Evolutionary conservation across 1,140 invertebrate genomes (phyloP), one percentile per base, ranked within the genome.

Genomic region (Lepidurus packardi): DNA sequence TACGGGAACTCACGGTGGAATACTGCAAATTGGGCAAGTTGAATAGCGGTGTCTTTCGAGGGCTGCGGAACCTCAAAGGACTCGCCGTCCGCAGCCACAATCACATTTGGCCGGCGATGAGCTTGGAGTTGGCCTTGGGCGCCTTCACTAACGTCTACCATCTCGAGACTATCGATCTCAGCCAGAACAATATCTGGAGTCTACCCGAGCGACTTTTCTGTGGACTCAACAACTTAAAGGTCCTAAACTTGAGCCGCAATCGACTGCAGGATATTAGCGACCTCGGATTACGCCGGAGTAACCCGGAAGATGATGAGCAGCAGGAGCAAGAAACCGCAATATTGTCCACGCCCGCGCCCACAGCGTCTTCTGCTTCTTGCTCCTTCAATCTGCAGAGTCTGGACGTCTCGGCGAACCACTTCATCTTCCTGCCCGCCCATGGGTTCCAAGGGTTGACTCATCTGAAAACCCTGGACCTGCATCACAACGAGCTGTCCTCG

Each of bases 11-110:
- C 7, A 91, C 91, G 11, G 93, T 97, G 78, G 94, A 96, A 83
- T 93, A 92, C 81, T 97, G 95, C 85, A 95, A 95, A 86, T 92
- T 97, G 79, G 91, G 92, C 44, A 94, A 94, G 83, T 87, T 97
- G 25, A 93, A 94, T 3, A 91, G 92, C 76, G 92, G 92, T 16
- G 92, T 93, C 1, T 94, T 96, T 82, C 89, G 90, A 13, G 92
- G 93, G 4, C 87, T 95, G 13, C 89, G 90, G 73, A 91, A 94
- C 84, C 86, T 96, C 73, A 87, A 92, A 78, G 94, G 94, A 85
- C 87, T 96, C 44, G 94, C 94, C 3, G 88, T 97, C 74, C 89
- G 93, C 81, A 95, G 94, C 11, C 92, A 94, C 84, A 96, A 96
- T 84, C 92, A 91, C 47, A 93, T 93, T 83, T 95, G 93, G 94